A percentile compares a stretch with the other conserved stretches of the same genome.
These are phyloP conservation scores for Oikopleura dioica DNA, from an alignment of 23 tunicate species.

Conservation along the genomic window DNA sequence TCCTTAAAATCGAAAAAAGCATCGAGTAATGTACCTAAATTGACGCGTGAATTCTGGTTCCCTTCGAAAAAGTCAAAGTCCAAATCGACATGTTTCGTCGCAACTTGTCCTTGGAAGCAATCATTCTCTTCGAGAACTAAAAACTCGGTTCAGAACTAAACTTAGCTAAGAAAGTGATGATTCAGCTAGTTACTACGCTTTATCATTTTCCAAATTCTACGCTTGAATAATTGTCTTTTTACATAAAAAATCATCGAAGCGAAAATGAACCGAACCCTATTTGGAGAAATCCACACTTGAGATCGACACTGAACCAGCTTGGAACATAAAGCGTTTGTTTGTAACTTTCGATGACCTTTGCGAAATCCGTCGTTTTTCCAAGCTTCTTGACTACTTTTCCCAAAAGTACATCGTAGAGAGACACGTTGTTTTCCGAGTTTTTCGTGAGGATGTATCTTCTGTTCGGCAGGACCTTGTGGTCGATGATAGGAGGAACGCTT, in stretches of 20 bases:
- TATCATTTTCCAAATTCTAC: too few species aligned
- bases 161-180: too few species aligned
- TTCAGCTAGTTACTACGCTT: too few species aligned
- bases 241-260: too few species aligned
- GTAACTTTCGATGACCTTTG: conserved; percentile 29
- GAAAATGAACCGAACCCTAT: too few species aligned
- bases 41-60: neutral
- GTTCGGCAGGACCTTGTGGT: conserved; percentile 46
- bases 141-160: too few species aligned
- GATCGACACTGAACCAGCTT: conserved; percentile 78
- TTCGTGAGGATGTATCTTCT: conserved; percentile 61
- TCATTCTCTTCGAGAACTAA: conserved; percentile 73
- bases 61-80: too few species aligned
- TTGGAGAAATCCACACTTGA: conserved; percentile 39
- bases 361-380: conserved; percentile 27
- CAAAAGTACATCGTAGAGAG: conserved; percentile 53
- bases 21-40: neutral
- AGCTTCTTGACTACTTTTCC: conserved; percentile 13
- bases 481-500: conserved; percentile 39
- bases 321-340: conserved; percentile 55
- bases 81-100: conserved; percentile 41
- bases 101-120: conserved; percentile 59
- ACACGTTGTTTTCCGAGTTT: conserved; percentile 35
- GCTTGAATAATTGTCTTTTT: neutral
- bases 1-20: neutral